Evolutionary conservation across 2,113 vertebrate species (phyloP).

Genomic region (Mungos mungo): DNA sequence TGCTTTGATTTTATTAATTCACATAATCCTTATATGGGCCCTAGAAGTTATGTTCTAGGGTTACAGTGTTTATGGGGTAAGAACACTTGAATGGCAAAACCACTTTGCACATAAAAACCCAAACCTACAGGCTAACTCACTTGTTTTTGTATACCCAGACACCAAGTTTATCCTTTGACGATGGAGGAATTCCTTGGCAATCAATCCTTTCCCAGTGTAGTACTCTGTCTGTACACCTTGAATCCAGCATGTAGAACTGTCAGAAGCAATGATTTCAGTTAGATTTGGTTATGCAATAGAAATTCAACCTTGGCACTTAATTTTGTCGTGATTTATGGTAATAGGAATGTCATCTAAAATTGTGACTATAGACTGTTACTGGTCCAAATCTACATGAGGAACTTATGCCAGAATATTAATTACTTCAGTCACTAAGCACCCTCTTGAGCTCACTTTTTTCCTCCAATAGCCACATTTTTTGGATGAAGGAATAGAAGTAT

Average conservation of each 20-base stretch:
- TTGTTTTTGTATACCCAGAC: slow-evolving; percentile 97
- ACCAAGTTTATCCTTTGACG: slow-evolving; percentile 97
- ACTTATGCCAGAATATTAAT: neutral
- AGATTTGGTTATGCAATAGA: slow-evolving; percentile 49
- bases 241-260: slow-evolving; percentile 94
- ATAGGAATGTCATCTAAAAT: neutral
- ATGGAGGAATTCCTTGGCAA: slow-evolving; percentile 92
- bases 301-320: neutral
- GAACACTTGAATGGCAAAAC: neutral
- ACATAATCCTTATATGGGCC: neutral
- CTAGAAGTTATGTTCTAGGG: neutral
- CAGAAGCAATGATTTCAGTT: slow-evolving; percentile 61
- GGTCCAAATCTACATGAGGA: neutral
- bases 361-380: neutral
- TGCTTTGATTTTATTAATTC: slow-evolving; percentile 27
- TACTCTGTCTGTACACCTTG: slow-evolving; percentile 85
- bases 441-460: neutral
- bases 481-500: neutral
- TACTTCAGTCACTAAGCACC: neutral
- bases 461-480: neutral
- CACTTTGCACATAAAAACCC: neutral
- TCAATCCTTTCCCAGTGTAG: slow-evolving; percentile 96
- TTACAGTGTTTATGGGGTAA: neutral
- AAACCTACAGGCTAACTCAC: slow-evolving; percentile 80
- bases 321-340: neutral